Evolutionary conservation across 2,797 vertebrate species (phyloP), one percentile per base, ranked within the genome.

Genomic region (Ammospiza maritima): DNA sequence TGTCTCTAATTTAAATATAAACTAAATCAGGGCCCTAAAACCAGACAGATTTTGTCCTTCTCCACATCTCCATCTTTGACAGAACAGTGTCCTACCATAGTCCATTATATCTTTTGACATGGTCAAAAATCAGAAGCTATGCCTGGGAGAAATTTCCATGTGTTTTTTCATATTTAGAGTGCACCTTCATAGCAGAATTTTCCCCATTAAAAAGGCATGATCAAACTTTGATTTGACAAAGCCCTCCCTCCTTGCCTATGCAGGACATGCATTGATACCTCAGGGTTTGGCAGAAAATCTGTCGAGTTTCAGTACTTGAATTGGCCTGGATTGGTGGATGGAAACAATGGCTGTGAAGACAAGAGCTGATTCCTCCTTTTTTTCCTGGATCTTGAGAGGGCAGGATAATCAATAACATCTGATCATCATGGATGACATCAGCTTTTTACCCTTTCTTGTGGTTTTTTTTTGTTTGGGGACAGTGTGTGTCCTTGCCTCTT

Each of bases 201-300:
- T 61, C 13, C 9, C 5, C 9, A 0, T 29, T 73, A 29, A 47
- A 74, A 53, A 5, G 4, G 3, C 7, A 18, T 21, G 14, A 70
- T 66, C n/a, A 70, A 47, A 17, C 5, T 71, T 60, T 56, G 9
- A 5, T 71, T 65, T 82, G 20, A 50, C 19, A 53, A 25, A 45
- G 1, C 4, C 8, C 3, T 73, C 5, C 5, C 16, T n/a, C 8
- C 16, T 44, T 60, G 8, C 5, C 60, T 51, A 5, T 47, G 34
- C 20, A 54, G 8, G 18, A 38, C 0, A 0, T n/a, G 8, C 14
- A 21, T 18, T 36, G 29, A 5, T 25, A 51, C 5, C 29, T 4
- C 30, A 51, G 53, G 13, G 11, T 7, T 71, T 7, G 4, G 36
- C 17, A 86, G 44, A 86, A 82, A 81, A 51, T 2, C 5, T 9